These are phyloP conservation scores for Agrochola lota DNA, from an alignment of 2,888 invertebrate species.

Conservation along the genomic window DNA sequence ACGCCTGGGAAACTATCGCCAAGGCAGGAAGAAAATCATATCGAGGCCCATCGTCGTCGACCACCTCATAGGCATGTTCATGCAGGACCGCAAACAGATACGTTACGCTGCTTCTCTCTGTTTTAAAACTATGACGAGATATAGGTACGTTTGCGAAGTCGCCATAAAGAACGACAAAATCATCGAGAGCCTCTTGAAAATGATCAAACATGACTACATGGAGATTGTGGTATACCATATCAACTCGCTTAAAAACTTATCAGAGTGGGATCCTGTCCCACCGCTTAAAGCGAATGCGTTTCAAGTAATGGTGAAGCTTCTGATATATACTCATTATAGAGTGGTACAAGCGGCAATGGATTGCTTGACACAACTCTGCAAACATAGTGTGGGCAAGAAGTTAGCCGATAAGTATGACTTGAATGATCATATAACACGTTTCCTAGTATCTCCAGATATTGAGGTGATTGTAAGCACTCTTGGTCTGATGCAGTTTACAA, in stretches of 20 bases:
- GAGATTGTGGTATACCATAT: slow-evolving; percentile 82
- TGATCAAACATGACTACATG: slow-evolving; percentile 81
- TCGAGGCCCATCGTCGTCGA: slow-evolving; percentile 75
- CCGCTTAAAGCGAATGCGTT: slow-evolving; percentile 83
- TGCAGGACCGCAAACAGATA: slow-evolving; percentile 83
- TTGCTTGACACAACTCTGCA: slow-evolving; percentile 83
- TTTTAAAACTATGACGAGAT: slow-evolving; percentile 76
- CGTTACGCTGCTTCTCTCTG: slow-evolving; percentile 83
- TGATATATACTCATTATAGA: slow-evolving; percentile 73
- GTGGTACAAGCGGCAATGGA: slow-evolving; percentile 82
- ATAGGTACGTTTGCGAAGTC: slow-evolving; percentile 76
- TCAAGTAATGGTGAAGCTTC: slow-evolving; percentile 78
- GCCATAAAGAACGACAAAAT: slow-evolving; percentile 76
- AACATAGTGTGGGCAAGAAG: slow-evolving; percentile 80
- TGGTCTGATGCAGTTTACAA: slow-evolving; percentile 80
- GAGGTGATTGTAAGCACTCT: slow-evolving; percentile 79
- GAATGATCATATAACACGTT: slow-evolving; percentile 72
- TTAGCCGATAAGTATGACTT: slow-evolving; percentile 83
- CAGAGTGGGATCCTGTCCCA: slow-evolving; percentile 80
- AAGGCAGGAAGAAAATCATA: slow-evolving; percentile 80
- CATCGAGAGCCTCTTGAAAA: slow-evolving; percentile 81
- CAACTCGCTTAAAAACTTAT: slow-evolving; percentile 78
- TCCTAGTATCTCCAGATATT: slow-evolving; percentile 67
- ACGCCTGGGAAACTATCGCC: slow-evolving; percentile 76
- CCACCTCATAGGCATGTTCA: slow-evolving; percentile 78